Conservation (phyloP, 2,797 vertebrate species). For the Lophius americanus region DNA sequence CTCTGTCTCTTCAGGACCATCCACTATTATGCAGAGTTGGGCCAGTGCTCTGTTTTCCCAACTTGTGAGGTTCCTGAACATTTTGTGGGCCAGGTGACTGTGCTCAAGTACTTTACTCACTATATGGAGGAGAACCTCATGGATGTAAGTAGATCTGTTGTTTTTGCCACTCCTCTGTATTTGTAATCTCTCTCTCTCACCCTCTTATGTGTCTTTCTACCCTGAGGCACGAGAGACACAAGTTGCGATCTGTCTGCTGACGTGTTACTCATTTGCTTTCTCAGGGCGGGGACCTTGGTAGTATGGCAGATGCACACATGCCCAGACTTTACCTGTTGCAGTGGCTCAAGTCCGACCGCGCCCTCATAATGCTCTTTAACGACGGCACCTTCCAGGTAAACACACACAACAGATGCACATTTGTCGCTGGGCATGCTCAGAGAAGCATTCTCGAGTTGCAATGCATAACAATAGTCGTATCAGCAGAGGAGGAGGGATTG, state of each 20-base stretch:
- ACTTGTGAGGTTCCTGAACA: constrained; percentile 92
- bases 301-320: constrained; percentile 87
- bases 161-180: background rate
- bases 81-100: constrained; percentile 95
- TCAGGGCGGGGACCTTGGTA: constrained; percentile 93
- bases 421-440: constrained; percentile 36
- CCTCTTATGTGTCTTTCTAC: constrained; percentile 16
- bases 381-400: constrained; percentile 98
- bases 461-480: constrained; percentile 3
- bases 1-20: constrained; percentile 85
- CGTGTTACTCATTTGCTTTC: constrained; percentile 41
- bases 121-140: constrained; percentile 99
- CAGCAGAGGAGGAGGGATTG: background rate
- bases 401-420: constrained; percentile 15
- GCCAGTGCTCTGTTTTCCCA: constrained; percentile 91
- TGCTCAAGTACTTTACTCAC: constrained; percentile 97
- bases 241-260: constrained; percentile 46
- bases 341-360: constrained; percentile 98
- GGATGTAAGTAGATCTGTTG: constrained; percentile 89
- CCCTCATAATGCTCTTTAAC: constrained; percentile 99
- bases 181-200: constrained; percentile 9
- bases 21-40: constrained; percentile 95
- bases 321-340: constrained; percentile 94
- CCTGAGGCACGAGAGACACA: constrained; percentile 30
- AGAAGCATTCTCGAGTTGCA: constrained; percentile 5